Evolutionary conservation across 2,113 vertebrate species (phyloP).

Genomic region (Bufo gargarizans): DNA sequence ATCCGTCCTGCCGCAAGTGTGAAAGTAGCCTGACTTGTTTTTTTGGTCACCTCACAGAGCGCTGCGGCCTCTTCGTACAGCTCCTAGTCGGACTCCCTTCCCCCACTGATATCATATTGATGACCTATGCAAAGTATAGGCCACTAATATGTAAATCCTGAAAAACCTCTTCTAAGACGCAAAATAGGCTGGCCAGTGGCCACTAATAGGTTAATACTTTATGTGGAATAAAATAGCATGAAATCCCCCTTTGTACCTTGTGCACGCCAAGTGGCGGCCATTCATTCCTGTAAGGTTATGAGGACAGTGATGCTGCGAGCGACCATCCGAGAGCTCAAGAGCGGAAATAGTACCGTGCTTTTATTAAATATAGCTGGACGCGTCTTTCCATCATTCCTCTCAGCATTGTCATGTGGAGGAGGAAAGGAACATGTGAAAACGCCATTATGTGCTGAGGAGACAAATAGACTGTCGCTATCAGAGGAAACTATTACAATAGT

Average conservation of each 20-base stretch:
- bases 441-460: background rate
- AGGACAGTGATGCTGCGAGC: background rate
- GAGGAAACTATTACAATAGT: conserved; percentile 12
- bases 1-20: too few species aligned
- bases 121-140: too few species aligned
- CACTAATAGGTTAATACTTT: background rate
- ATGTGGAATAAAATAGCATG: background rate
- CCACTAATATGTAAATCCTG: too few species aligned
- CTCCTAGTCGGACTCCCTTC: too few species aligned
- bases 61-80: too few species aligned
- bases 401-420: conserved; percentile 33
- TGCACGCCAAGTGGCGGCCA: background rate
- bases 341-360: background rate
- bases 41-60: too few species aligned
- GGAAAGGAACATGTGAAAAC: conserved; percentile 23
- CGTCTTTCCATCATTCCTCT: background rate
- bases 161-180: too few species aligned
- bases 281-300: background rate
- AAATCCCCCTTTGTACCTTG: background rate
- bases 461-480: conserved; percentile 12
- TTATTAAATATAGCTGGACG: background rate
- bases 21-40: too few species aligned
- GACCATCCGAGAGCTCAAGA: background rate
- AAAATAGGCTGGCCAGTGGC: too few species aligned
- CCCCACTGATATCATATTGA: too few species aligned